Conservation (phyloP, 2,113 vertebrate genomes). For the Eupsittula cactorum region DNA sequence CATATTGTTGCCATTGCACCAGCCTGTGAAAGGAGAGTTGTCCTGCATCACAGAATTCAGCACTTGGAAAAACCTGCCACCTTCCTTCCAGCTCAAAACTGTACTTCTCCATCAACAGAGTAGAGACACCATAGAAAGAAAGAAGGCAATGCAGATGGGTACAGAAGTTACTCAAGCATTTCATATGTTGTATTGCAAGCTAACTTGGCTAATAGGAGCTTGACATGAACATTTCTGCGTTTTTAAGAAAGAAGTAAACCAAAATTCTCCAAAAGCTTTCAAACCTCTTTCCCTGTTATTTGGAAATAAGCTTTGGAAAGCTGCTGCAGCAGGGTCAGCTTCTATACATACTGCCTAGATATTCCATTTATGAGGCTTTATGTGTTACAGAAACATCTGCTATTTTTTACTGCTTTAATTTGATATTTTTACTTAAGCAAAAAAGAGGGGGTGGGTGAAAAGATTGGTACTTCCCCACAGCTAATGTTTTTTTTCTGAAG, state of each 20-base stretch:
- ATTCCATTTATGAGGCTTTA: background rate
- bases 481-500: background rate
- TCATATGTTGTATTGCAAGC: background rate
- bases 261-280: background rate
- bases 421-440: background rate
- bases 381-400: background rate
- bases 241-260: background rate
- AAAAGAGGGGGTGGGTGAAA: background rate
- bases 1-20: background rate
- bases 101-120: background rate
- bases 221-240: background rate
- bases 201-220: background rate
- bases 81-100: background rate
- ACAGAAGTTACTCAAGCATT: background rate
- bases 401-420: background rate
- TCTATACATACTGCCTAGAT: background rate
- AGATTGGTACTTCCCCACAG: background rate
- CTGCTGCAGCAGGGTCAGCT: background rate
- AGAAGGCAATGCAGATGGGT: background rate
- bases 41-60: background rate
- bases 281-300: background rate
- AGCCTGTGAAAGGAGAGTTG: background rate
- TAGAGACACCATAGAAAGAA: background rate
- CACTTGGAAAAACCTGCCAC: background rate
- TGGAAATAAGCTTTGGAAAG: background rate